Conservation (phyloP, 2,888 invertebrate genomes). For the Mycalesis mineus region DNA sequence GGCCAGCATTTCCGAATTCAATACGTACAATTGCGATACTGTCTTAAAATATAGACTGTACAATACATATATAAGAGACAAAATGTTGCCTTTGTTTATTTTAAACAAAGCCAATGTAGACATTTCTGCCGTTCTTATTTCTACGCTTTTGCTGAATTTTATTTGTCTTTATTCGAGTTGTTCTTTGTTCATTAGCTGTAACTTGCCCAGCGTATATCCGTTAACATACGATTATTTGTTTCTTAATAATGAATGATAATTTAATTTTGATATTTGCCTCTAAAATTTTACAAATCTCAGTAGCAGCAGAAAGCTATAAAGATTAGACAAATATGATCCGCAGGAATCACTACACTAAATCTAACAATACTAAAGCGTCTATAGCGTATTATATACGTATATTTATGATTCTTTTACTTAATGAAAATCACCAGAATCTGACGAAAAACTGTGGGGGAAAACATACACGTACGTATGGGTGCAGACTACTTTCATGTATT, state of each 20-base stretch:
- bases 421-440: no score
- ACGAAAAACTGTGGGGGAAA: no score
- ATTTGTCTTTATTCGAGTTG: neutral
- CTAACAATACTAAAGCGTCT: no score
- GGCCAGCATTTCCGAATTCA: conserved; percentile 42
- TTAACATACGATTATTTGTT: neutral
- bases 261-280: no score
- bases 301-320: no score
- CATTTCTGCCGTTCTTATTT: neutral
- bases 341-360: no score
- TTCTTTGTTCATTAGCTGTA: neutral
- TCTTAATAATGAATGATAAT: neutral
- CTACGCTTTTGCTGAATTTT: neutral
- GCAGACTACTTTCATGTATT: no score
- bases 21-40: conserved; percentile 32
- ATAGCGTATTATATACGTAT: no score
- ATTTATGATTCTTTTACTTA: no score
- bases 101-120: conserved; percentile 1
- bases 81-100: conserved; percentile 1
- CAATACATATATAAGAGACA: neutral
- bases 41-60: conserved; percentile 14
- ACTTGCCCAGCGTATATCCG: neutral
- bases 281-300: no score
- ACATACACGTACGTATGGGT: no score
- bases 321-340: no score